A percentile compares a stretch with the other conserved stretches of the same genome.
phyloP scores from a whole-genome alignment of 2,113 vertebrate genomes.

The Garra rufa region DNA sequence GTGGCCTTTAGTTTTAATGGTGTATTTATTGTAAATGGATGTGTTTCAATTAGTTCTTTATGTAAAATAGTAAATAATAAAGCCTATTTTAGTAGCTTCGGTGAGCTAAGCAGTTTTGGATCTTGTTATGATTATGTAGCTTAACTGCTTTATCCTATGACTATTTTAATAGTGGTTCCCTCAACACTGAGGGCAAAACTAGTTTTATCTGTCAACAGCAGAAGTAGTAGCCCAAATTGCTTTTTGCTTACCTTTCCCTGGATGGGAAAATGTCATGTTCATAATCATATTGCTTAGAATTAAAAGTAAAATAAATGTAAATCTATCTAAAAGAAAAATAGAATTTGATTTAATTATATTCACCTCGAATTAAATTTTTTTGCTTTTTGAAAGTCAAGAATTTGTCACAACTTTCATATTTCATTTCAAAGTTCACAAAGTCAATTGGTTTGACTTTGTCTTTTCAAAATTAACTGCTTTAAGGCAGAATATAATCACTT shows the following conservation, averaged over 20 bases:
- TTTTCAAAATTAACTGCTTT: not conserved
- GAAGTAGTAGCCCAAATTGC: not conserved
- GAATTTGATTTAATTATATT: not conserved
- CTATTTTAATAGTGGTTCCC: not conserved
- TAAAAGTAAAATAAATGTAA: not conserved
- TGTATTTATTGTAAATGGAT: not conserved
- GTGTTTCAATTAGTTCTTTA: not conserved
- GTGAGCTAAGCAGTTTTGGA: not conserved
- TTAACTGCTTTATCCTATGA: not conserved
- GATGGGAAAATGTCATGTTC: not conserved
- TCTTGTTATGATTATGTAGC: not conserved
- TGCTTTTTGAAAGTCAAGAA: not conserved
- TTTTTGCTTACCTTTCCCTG: not conserved
- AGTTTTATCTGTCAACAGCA: not conserved
- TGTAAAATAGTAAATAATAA: not conserved
- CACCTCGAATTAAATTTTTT: too few relatives aligned
- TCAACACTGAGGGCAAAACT: not conserved
- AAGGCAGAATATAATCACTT: not conserved
- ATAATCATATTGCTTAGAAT: not conserved
- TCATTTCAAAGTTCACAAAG: not conserved
- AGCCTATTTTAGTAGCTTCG: slow-evolving; percentile 1
- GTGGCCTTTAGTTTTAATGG: not conserved
- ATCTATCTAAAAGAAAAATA: not conserved
- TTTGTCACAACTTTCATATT: not conserved
- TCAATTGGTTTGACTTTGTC: not conserved